Base-by-base conservation (phyloP, 2,113 vertebrate species). In the Rhinolophus sinicus region DNA sequence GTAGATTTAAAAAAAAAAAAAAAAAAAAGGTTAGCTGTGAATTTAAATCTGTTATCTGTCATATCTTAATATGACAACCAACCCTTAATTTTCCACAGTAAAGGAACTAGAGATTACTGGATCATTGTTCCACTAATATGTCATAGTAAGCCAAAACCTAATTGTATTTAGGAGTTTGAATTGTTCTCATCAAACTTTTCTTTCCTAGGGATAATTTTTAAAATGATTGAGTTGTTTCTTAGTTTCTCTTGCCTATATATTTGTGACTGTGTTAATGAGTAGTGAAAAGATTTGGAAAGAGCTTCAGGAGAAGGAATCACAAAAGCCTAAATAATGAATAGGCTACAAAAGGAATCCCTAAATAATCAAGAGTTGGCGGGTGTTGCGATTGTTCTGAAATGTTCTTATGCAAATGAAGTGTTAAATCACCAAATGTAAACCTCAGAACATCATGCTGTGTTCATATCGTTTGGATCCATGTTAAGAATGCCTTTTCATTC, bases 71-170 rank as follows among this genome's bases (percentile, higher is more conserved):
- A 76, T 75, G 76, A 83, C 35, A 94, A 10, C 56, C 64, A 89
- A 91, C 38, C 30, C 60, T 95, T 85, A 82, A 77, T 95, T 97
- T 76, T 80, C 65, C 77, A 76, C 6, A 58, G 65, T 70, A 69
- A 81, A 88, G 60, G 65, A 96, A 93, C 38, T 94, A 67, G 88
- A 70, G 64, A 60, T 90, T 93, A 78, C 80, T 86, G 26, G 65
- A 28, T 91, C 90, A 70, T 90, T 92, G 70, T 95, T 93, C 62
- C 78, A 93, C 88, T 87, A 80, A 64, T 90, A 93, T 88, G 38
- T 85, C 80, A 87, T 70, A 73, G 60, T 70, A 93, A 93, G 54
- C 76, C 69, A 97, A 95, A 95, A 64, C 82, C 16, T 56, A 35
- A 38, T 89, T 95, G 69, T 56, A 24, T 85, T 72, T 91, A 64